Conservation (phyloP, 2,888 invertebrate species). For the Agrotis segetum region DNA sequence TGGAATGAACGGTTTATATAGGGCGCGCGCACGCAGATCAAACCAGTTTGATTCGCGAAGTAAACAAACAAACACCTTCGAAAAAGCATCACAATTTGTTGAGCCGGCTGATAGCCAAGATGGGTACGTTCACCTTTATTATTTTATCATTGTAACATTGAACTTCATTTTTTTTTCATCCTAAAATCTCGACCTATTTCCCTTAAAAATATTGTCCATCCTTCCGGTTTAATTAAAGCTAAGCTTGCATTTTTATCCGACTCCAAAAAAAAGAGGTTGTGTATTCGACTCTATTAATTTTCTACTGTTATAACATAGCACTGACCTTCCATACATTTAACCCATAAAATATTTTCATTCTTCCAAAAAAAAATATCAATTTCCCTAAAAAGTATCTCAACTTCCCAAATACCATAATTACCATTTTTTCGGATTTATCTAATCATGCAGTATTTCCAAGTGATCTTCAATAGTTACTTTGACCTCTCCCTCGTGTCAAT, state of each 20-base stretch:
- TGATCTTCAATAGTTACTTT: not conserved
- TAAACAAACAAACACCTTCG: constrained; percentile 81
- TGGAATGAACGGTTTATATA: constrained; percentile 83
- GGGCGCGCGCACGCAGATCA: constrained; percentile 75
- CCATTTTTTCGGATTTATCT: not conserved
- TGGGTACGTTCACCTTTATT: constrained; percentile 82
- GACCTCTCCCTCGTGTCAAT: not conserved
- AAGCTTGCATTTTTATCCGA: too few relatives aligned
- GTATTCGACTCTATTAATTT: too few relatives aligned
- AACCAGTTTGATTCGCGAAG: constrained; percentile 85
- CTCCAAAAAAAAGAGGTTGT: too few relatives aligned
- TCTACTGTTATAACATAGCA: too few relatives aligned
- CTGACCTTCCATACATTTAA: too few relatives aligned
- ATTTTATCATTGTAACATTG: constrained; percentile 34
- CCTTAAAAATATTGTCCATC: not conserved
- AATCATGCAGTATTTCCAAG: not conserved
- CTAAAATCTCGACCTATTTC: not conserved
- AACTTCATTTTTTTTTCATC: constrained; percentile 17
- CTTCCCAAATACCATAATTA: not conserved
- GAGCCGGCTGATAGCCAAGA: constrained; percentile 78
- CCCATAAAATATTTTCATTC: not conserved
- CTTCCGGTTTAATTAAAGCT: not conserved
- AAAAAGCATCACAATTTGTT: constrained; percentile 69
- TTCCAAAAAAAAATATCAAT: not conserved
- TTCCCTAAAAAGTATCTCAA: not conserved